Conservation (phyloP, 1,140 invertebrate genomes). For the Eubasilissa regina region DNA sequence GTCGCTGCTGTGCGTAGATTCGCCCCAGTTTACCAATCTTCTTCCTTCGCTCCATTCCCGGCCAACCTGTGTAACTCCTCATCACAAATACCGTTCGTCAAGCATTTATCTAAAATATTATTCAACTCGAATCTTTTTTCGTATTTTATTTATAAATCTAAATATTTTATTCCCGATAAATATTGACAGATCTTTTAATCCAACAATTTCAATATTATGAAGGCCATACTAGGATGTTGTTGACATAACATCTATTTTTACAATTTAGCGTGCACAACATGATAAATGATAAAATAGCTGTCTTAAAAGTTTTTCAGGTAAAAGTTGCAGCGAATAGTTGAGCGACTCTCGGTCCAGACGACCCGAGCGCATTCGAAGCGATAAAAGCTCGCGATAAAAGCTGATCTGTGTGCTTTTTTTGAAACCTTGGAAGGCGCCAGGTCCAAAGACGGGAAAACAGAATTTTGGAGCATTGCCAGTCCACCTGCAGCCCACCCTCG, state of each 20-base stretch:
- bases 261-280: no score
- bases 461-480: constrained; percentile 69
- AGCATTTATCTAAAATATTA: no score
- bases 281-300: no score
- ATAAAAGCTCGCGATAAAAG: constrained; percentile 70
- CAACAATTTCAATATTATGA: no score
- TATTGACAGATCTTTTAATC: no score
- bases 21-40: neutral
- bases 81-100: neutral
- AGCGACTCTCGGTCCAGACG: constrained; percentile 33
- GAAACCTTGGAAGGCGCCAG: constrained; percentile 54
- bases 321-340: constrained; percentile 29
- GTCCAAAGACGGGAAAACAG: constrained; percentile 69
- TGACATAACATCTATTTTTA: no score
- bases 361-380: constrained; percentile 46
- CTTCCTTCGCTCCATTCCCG: neutral
- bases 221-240: no score
- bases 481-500: constrained; percentile 65
- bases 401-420: constrained; percentile 69
- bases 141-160: no score
- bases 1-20: constrained; percentile 36
- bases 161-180: no score
- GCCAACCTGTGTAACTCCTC: neutral
- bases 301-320: neutral
- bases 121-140: no score